phyloP scores from a whole-genome alignment of 1,140 invertebrate genomes.

The Leptopilina clavipes region DNA sequence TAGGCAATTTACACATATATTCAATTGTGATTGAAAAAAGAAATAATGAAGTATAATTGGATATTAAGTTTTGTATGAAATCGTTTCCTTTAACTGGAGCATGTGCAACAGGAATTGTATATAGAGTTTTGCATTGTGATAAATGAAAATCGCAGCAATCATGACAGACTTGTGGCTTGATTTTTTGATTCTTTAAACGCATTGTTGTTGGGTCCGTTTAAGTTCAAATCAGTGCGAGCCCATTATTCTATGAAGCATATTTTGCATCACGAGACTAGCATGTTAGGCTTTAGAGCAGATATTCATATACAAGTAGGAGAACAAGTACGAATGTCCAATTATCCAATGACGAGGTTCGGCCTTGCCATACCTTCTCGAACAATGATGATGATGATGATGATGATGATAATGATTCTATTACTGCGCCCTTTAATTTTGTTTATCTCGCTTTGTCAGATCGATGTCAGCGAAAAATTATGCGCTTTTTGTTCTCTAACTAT shows the following conservation, averaged over 20 bases:
- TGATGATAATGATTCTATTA: conserved; percentile 55
- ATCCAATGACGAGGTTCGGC: conserved; percentile 57
- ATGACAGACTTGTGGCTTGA: conserved; percentile 22
- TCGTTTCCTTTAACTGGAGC: too few species aligned
- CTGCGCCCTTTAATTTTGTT: conserved; percentile 50
- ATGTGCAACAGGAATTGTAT: too few species aligned
- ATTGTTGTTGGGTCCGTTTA: conserved; percentile 28
- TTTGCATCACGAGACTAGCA: conserved; percentile 47
- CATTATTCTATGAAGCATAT: conserved; percentile 53
- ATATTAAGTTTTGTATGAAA: too few species aligned
- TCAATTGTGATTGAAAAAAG: too few species aligned
- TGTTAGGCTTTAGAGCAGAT: conserved; percentile 47
- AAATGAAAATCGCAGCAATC: conserved; percentile 27
- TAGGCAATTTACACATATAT: too few species aligned
- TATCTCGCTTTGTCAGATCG: conserved; percentile 13
- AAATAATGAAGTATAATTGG: too few species aligned
- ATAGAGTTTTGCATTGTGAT: conserved; percentile 25
- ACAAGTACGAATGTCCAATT: conserved; percentile 55
- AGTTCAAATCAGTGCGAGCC: conserved; percentile 38
- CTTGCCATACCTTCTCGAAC: conserved; percentile 58
- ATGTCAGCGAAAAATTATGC: background rate
- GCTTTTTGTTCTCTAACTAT: too few species aligned
- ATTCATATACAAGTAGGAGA: conserved; percentile 36
- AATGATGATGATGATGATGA: conserved; percentile 42
- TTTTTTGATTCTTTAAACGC: conserved; percentile 30